phyloP scores from a whole-genome alignment of 2,113 vertebrate genomes.

The Microcebus griseorufus region DNA sequence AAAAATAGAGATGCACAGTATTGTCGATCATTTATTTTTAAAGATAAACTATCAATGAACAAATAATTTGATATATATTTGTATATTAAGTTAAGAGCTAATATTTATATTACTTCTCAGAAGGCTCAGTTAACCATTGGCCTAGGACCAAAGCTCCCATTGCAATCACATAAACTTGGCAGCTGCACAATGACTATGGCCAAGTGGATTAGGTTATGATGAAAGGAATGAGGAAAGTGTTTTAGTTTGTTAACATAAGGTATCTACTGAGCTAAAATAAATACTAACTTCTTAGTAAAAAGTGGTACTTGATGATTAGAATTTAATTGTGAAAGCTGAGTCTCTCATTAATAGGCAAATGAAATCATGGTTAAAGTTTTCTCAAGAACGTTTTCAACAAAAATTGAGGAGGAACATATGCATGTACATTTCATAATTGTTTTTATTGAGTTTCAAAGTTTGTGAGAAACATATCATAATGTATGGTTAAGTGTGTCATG shows the following conservation, averaged over 20 bases:
- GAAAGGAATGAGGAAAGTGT: background rate
- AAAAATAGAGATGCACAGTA: background rate
- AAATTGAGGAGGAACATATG: conserved; percentile 28
- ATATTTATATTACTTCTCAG: background rate
- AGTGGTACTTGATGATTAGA: background rate
- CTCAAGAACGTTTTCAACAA: background rate
- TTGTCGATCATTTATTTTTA: conserved; percentile 24
- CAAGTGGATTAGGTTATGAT: background rate
- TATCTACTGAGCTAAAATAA: background rate
- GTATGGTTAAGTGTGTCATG: background rate
- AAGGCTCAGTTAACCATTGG: background rate
- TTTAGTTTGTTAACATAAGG: conserved; percentile 47
- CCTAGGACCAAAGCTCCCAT: background rate
- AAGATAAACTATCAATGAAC: conserved; percentile 21
- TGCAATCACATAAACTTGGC: background rate
- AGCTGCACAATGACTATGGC: background rate
- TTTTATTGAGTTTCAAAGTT: conserved; percentile 42
- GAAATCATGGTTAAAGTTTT: background rate
- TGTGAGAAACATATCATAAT: background rate
- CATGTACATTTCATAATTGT: background rate
- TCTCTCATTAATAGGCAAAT: background rate
- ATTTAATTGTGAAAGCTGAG: background rate
- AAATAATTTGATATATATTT: conserved; percentile 18
- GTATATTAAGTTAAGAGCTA: conserved; percentile 1
- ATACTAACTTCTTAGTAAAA: conserved; percentile 3